phyloP scores from a whole-genome alignment of 2,888 invertebrate species.

The Ormyrus pomaceus region DNA sequence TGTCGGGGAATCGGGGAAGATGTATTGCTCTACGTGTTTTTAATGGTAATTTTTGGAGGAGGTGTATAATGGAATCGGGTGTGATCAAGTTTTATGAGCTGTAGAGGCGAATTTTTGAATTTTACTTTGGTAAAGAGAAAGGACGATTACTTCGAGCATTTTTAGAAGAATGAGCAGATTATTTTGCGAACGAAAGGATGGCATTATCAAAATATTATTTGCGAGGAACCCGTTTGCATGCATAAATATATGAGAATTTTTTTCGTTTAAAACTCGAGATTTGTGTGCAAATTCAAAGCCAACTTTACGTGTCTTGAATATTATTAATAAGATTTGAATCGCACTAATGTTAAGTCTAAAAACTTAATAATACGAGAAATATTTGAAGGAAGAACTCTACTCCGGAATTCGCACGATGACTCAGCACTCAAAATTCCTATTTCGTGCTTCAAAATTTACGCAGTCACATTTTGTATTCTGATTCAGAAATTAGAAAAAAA shows the following conservation, averaged over 20 bases:
- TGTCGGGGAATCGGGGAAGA: background rate
- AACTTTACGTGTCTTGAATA: conserved; percentile 43
- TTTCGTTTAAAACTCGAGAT: conserved; percentile 37
- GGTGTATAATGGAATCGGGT: too few species aligned
- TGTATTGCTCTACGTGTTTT: background rate
- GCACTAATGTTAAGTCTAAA: conserved; percentile 32
- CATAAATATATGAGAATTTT: conserved; percentile 21
- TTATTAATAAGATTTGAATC: conserved; percentile 47
- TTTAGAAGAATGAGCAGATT: too few species aligned
- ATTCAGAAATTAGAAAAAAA: background rate
- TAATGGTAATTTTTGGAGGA: too few species aligned
- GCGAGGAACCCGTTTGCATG: conserved; percentile 20
- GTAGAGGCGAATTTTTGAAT: too few species aligned
- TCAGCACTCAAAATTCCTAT: conserved; percentile 2
- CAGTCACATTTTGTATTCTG: background rate
- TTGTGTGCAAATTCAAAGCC: conserved; percentile 45
- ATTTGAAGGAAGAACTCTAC: background rate
- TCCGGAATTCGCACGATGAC: background rate
- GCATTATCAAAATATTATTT: conserved; percentile 3
- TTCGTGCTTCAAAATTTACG: conserved; percentile 36
- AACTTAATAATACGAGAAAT: conserved; percentile 18
- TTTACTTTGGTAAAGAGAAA: too few species aligned
- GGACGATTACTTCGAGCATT: too few species aligned
- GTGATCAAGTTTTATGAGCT: too few species aligned
- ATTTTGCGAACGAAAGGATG: too few species aligned